Conservation (phyloP, 2,888 invertebrate genomes). For the Caenorhabditis angaria region DNA sequence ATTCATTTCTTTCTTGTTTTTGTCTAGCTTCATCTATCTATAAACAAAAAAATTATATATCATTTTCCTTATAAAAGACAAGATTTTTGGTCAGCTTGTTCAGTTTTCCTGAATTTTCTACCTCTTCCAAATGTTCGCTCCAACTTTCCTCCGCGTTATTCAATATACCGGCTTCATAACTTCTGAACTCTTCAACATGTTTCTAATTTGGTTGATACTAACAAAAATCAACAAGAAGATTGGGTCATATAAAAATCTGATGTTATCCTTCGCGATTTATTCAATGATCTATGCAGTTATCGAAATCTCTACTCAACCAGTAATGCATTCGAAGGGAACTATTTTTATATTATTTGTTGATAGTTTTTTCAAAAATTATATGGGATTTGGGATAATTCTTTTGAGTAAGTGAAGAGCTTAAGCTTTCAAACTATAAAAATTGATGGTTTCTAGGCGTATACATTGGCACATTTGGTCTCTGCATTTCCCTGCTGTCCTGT, state of each 20-base stretch:
- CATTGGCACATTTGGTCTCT: background rate
- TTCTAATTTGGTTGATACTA: background rate
- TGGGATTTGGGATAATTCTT: background rate
- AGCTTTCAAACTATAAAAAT: background rate
- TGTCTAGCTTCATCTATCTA: too few species aligned
- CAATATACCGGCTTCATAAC: background rate
- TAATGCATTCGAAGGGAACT: background rate
- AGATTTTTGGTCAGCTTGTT: too few species aligned
- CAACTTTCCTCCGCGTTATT: too few species aligned
- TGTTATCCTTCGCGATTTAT: slow-evolving; percentile 1
- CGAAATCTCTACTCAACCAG: background rate
- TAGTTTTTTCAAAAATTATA: background rate
- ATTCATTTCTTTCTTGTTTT: too few species aligned
- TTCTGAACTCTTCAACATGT: background rate
- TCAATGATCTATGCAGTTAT: slow-evolving; percentile 2
- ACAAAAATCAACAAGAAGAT: background rate
- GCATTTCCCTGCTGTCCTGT: background rate
- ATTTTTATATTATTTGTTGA: background rate
- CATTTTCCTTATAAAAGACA: too few species aligned
- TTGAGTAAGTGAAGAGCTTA: background rate
- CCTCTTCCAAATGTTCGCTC: too few species aligned
- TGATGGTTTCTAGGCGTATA: background rate
- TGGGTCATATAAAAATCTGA: slow-evolving; percentile 8
- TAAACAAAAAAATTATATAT: too few species aligned
- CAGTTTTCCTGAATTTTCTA: too few species aligned